Conservation (phyloP, 2,797 vertebrate species). For the Sus cebifrons region DNA sequence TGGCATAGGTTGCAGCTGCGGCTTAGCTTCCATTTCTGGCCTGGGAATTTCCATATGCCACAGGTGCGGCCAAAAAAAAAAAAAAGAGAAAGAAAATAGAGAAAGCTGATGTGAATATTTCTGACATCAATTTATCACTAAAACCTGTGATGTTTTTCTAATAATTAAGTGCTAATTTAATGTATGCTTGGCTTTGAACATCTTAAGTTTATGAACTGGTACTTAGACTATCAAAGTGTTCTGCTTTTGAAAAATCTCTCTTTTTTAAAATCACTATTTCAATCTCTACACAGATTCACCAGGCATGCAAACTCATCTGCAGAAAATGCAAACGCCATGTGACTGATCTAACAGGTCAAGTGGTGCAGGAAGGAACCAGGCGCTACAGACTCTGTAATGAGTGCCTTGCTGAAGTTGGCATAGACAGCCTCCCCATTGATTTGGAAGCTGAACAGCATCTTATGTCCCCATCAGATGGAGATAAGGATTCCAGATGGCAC, state of each 20-base stretch:
- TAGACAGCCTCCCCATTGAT: conserved; percentile 94
- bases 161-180: conserved; percentile 35
- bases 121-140: not conserved
- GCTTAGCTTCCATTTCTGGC: not conserved
- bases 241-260: conserved; percentile 10
- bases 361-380: conserved; percentile 96
- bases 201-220: conserved; percentile 60
- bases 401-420: conserved; percentile 96
- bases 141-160: conserved; percentile 55
- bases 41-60: too few relatives aligned
- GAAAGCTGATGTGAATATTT: conserved; percentile 15
- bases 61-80: too few relatives aligned
- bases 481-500: conserved; percentile 94
- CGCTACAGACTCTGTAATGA: conserved; percentile 96
- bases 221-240: conserved; percentile 15
- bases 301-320: conserved; percentile 98
- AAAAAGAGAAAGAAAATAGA: too few relatives aligned
- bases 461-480: conserved; percentile 93
- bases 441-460: conserved; percentile 93
- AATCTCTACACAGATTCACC: conserved; percentile 94
- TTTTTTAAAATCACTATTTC: not conserved
- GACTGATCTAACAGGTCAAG: conserved; percentile 96
- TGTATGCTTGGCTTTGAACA: conserved; percentile 63
- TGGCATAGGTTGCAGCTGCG: too few relatives aligned
- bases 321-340: conserved; percentile 97